phyloP scores from a whole-genome alignment of 2,797 vertebrate species.

The Apodemus agrarius region DNA sequence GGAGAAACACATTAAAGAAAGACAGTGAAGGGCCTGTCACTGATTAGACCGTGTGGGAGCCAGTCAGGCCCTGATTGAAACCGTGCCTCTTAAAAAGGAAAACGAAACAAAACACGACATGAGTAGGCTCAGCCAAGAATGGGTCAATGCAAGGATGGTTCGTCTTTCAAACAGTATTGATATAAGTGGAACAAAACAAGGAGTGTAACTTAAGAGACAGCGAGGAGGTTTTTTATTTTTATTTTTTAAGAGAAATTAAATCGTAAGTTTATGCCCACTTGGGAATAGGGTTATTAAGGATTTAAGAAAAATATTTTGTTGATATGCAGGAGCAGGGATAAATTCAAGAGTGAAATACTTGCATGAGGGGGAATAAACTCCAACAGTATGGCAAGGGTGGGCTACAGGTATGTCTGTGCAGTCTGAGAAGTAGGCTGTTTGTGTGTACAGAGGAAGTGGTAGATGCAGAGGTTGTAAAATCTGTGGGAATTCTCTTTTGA shows the following conservation, averaged over 20 bases:
- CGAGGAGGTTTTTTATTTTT: slow-evolving; percentile 17
- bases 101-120: not conserved
- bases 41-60: not conserved
- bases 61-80: not conserved
- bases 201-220: not conserved
- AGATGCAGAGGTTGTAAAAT: not conserved
- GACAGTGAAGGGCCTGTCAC: not conserved
- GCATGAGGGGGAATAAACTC: not conserved
- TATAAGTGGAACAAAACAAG: not conserved
- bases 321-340: not conserved
- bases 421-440: not conserved
- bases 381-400: not conserved
- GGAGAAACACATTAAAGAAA: not conserved
- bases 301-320: slow-evolving; percentile 40
- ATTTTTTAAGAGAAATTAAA: not conserved
- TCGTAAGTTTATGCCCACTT: not conserved
- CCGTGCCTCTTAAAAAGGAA: not conserved
- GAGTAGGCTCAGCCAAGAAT: slow-evolving; percentile 14
- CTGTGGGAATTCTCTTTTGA: not conserved
- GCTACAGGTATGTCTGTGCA: not conserved
- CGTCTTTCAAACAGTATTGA: slow-evolving; percentile 30
- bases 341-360: slow-evolving; percentile 3
- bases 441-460: not conserved
- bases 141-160: not conserved
- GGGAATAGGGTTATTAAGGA: not conserved